phyloP scores from a whole-genome alignment of 2,113 vertebrate species.

The Pandion haliaetus region DNA sequence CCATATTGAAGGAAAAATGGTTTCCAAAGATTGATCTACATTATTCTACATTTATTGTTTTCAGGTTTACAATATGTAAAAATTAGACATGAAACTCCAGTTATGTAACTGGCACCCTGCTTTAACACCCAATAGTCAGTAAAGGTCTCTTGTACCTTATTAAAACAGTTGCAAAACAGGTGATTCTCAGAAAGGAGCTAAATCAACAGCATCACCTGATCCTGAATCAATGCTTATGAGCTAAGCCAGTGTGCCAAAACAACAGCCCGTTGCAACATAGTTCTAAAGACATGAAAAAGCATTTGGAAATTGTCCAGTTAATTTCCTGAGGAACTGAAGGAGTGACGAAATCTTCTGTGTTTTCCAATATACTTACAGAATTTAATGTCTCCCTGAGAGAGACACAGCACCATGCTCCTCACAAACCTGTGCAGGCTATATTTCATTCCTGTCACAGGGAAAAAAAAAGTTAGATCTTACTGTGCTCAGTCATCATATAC shows the following conservation, averaged over 20 bases:
- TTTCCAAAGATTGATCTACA: neutral
- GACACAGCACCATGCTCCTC: neutral
- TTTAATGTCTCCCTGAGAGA: neutral
- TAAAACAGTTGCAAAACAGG: neutral
- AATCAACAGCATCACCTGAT: neutral
- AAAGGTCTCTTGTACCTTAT: neutral
- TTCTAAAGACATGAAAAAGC: conserved; percentile 4
- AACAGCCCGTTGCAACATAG: neutral
- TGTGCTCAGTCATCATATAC: neutral
- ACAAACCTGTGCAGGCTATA: neutral
- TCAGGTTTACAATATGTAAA: neutral
- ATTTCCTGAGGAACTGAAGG: conserved; percentile 19
- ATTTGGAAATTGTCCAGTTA: conserved; percentile 17
- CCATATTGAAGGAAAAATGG: neutral
- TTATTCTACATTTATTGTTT: neutral
- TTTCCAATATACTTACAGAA: neutral
- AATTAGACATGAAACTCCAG: neutral
- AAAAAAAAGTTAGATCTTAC: neutral
- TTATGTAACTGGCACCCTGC: neutral
- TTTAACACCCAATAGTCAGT: neutral
- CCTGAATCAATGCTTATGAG: neutral
- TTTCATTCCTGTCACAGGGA: neutral
- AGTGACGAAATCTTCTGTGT: neutral
- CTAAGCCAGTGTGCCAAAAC: neutral
- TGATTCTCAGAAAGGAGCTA: neutral